Evolutionary conservation across 2,888 invertebrate species (phyloP).

Genomic region (Stenoptilia bipunctidactyla): DNA sequence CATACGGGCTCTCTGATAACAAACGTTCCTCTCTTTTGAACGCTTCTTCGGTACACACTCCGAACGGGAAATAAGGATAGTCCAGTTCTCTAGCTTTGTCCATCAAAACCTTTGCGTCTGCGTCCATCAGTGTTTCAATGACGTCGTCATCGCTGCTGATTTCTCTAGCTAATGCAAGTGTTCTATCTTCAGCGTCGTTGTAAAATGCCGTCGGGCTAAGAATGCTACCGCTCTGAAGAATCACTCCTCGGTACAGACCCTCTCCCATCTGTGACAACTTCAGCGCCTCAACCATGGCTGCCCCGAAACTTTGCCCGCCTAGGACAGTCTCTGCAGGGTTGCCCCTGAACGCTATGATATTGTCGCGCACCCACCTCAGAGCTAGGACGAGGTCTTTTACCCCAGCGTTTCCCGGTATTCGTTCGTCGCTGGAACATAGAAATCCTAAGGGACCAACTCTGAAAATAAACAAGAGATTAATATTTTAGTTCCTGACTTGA

Average conservation of each 20-base stretch:
- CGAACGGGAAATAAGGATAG: slow-evolving; percentile 45
- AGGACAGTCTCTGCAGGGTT: slow-evolving; percentile 40
- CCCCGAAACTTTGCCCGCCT: slow-evolving; percentile 50
- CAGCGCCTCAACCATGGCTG: slow-evolving; percentile 47
- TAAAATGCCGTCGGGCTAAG: slow-evolving; percentile 53
- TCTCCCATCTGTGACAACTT: slow-evolving; percentile 32
- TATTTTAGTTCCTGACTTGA: no score
- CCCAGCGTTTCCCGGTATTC: slow-evolving; percentile 51
- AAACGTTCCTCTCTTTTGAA: slow-evolving; percentile 39
- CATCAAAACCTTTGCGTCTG: slow-evolving; percentile 25
- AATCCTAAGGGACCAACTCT: slow-evolving; percentile 50
- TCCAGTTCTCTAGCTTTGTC: slow-evolving; percentile 27
- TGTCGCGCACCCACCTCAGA: slow-evolving; percentile 52
- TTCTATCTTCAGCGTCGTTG: slow-evolving; percentile 41
- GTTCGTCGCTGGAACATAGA: slow-evolving; percentile 37
- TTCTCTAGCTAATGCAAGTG: slow-evolving; percentile 21
- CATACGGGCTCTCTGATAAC: slow-evolving; percentile 35
- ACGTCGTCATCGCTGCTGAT: slow-evolving; percentile 20
- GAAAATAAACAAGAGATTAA: slow-evolving; percentile 17
- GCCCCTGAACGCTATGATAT: slow-evolving; percentile 54
- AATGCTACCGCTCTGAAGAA: slow-evolving; percentile 50
- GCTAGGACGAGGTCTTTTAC: slow-evolving; percentile 47
- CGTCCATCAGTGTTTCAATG: slow-evolving; percentile 13
- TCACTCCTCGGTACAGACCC: slow-evolving; percentile 44
- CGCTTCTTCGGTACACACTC: slow-evolving; percentile 40